A percentile compares a stretch with the other conserved stretches of the same genome.
These are phyloP conservation scores for Rhea americana DNA, from an alignment of 2,113 vertebrate genomes.

Conservation along the genomic window DNA sequence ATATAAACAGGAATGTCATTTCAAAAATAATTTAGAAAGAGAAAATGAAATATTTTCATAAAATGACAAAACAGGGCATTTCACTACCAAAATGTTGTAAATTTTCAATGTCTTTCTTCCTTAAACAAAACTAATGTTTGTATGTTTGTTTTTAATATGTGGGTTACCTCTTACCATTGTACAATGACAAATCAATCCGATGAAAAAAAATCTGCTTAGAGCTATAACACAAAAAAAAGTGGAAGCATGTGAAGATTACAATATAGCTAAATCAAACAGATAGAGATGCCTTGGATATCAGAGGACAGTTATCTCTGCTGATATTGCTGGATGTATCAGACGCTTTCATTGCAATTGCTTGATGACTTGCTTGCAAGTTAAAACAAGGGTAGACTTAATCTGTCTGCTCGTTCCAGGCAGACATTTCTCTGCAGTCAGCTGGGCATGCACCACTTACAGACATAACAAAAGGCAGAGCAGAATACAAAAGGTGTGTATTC, in stretches of 20 bases:
- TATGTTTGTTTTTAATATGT: neutral
- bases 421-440: neutral
- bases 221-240: neutral
- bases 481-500: too few relatives aligned
- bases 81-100: neutral
- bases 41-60: rapidly evolving
- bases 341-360: neutral
- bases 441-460: neutral
- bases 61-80: neutral
- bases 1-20: neutral
- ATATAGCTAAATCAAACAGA: neutral
- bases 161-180: neutral
- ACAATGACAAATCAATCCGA: neutral
- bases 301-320: neutral
- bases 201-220: neutral
- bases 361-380: neutral
- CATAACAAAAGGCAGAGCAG: neutral
- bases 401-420: neutral
- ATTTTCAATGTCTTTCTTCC: neutral
- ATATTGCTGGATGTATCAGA: neutral
- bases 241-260: neutral
- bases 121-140: neutral
- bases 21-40: neutral
- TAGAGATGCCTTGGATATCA: neutral
- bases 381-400: neutral